Percentiles rank a stretch among this genome's conserved stretches.
phyloP scores from a whole-genome alignment of 1,140 invertebrate genomes.

The Hestina assimilis region DNA sequence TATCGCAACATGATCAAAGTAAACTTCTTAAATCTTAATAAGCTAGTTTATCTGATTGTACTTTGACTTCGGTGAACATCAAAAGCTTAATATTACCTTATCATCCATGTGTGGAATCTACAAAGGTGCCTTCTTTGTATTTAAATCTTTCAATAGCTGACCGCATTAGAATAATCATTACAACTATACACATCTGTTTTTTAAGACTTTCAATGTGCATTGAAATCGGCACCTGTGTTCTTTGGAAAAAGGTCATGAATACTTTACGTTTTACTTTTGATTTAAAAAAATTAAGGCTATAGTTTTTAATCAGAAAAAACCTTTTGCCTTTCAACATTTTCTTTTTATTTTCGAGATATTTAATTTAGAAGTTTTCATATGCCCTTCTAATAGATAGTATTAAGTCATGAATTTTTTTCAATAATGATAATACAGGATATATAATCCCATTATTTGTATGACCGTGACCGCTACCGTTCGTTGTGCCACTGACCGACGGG shows the following conservation, averaged over 20 bases:
- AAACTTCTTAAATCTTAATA: neutral
- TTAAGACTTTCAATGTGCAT: neutral
- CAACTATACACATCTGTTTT: constrained; percentile 14
- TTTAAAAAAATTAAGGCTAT: too few relatives aligned
- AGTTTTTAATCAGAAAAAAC: too few relatives aligned
- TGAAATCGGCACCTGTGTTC: neutral
- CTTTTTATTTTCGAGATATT: too few relatives aligned
- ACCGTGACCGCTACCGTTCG: constrained; percentile 28
- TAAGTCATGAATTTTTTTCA: neutral
- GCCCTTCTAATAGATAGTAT: too few relatives aligned
- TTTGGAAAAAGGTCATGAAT: neutral
- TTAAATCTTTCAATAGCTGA: constrained; percentile 15
- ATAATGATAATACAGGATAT: neutral
- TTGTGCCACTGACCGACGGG: constrained; percentile 22
- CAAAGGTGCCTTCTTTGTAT: constrained; percentile 33
- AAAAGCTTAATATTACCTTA: constrained; percentile 28
- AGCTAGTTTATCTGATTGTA: neutral
- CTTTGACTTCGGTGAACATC: constrained; percentile 33
- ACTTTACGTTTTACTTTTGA: too few relatives aligned
- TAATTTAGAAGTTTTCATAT: too few relatives aligned
- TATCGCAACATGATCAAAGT: neutral
- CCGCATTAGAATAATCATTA: constrained; percentile 28
- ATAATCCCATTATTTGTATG: constrained; percentile 18
- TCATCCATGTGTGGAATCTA: constrained; percentile 24
- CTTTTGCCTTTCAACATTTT: too few relatives aligned